A percentile compares a stretch with the other conserved stretches of the same genome.
Evolutionary conservation across 2,888 invertebrate genomes (phyloP).

Genomic region (Escarpia spicata): DNA sequence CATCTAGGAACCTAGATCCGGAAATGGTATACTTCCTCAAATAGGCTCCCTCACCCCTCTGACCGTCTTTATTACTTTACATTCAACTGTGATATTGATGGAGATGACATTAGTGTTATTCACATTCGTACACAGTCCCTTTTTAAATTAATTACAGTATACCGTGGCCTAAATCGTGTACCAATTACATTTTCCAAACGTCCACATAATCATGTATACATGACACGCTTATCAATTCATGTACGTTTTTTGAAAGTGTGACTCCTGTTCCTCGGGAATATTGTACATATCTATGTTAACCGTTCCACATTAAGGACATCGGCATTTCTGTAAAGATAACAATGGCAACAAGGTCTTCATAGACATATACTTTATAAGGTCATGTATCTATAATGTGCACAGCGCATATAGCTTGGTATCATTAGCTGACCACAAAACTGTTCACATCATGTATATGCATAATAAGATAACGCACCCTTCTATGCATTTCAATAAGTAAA

Average conservation of each 20-base stretch:
- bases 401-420: neutral
- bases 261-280: neutral
- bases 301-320: too few relatives aligned
- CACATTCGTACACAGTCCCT: neutral
- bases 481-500: neutral
- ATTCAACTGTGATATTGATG: too few relatives aligned
- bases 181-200: neutral
- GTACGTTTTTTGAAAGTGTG: neutral
- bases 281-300: too few relatives aligned
- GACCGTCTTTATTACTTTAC: too few relatives aligned
- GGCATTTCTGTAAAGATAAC: too few relatives aligned
- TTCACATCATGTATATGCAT: neutral
- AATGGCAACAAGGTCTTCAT: too few relatives aligned
- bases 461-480: neutral
- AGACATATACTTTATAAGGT: too few relatives aligned
- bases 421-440: neutral
- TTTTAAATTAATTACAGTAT: neutral
- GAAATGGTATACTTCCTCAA: too few relatives aligned
- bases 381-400: too few relatives aligned
- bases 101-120: too few relatives aligned
- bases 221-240: neutral
- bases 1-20: too few relatives aligned
- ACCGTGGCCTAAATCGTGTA: neutral
- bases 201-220: neutral
- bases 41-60: too few relatives aligned